These are phyloP conservation scores for Lophius americanus DNA, from an alignment of 2,797 vertebrate genomes.

Conservation along the genomic window DNA sequence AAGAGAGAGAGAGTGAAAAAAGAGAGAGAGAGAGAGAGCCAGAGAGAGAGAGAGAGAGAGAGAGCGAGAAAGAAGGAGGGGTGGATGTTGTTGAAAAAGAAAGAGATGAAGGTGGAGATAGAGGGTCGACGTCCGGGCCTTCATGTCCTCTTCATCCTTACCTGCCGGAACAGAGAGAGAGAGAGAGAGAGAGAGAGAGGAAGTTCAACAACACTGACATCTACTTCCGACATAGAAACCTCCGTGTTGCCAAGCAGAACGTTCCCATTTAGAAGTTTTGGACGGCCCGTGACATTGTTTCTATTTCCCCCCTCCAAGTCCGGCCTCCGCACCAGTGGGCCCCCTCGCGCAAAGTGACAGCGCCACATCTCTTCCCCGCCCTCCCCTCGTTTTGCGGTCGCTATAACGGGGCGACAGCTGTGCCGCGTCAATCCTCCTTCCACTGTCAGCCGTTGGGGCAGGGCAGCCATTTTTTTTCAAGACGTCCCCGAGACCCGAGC, in stretches of 20 bases:
- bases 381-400: conserved; percentile 60
- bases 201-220: background rate
- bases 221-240: conserved; percentile 11
- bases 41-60: background rate
- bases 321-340: conserved; percentile 37
- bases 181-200: conserved; percentile 32
- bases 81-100: background rate
- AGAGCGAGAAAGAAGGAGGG: conserved; percentile 4
- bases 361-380: conserved; percentile 43
- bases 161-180: conserved; percentile 68
- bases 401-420: conserved; percentile 82
- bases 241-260: conserved; percentile 55
- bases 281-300: conserved; percentile 42
- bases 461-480: conserved; percentile 70
- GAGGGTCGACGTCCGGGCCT: conserved; percentile 17
- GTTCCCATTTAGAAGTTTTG: conserved; percentile 58
- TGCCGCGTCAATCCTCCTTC: conserved; percentile 80
- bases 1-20: background rate
- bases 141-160: conserved; percentile 62
- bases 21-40: background rate
- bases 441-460: conserved; percentile 71
- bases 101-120: conserved; percentile 7
- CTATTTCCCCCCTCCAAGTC: conserved; percentile 55
- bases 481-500: conserved; percentile 63
- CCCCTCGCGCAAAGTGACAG: conserved; percentile 66